Conservation (phyloP, 2,797 vertebrate species). For the Enteromius treurensis region DNA sequence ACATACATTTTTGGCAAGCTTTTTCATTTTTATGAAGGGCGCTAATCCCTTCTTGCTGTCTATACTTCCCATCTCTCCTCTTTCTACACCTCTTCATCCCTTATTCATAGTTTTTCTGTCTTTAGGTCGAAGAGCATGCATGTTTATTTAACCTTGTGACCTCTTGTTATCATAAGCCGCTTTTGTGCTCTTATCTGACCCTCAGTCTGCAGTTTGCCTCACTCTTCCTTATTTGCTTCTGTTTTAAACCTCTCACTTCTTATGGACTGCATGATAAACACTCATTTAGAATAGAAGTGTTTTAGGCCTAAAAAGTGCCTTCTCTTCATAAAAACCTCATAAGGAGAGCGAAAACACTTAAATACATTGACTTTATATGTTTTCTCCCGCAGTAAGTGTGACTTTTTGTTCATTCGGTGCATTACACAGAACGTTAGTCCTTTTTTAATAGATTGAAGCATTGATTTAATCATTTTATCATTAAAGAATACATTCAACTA, state of each 20-base stretch:
- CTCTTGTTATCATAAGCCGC: conserved; percentile 26
- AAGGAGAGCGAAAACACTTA: background rate
- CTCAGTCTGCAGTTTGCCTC: conserved; percentile 11
- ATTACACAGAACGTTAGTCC: background rate
- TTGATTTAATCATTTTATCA: background rate
- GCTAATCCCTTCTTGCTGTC: background rate
- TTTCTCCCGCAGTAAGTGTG: background rate
- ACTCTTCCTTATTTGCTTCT: background rate
- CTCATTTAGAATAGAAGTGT: background rate
- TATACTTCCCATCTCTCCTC: conserved; percentile 5
- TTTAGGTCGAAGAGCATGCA: conserved; percentile 14
- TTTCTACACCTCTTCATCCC: conserved; percentile 9
- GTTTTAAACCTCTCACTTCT: background rate
- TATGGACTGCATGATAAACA: conserved; percentile 23
- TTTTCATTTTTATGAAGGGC: background rate
- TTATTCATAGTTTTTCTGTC: conserved; percentile 34
- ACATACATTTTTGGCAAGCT: background rate
- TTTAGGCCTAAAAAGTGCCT: background rate
- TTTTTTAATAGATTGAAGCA: background rate
- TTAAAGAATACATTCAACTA: background rate
- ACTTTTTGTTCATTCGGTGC: conserved; percentile 5
- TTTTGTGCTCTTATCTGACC: conserved; percentile 30
- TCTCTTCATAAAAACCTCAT: background rate
- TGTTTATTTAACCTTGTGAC: conserved; percentile 39
- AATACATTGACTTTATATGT: background rate